Percentiles rank a stretch among this genome's conserved stretches.
phyloP scores from a whole-genome alignment of 2,888 invertebrate species.

The Blastobasis adustella region DNA sequence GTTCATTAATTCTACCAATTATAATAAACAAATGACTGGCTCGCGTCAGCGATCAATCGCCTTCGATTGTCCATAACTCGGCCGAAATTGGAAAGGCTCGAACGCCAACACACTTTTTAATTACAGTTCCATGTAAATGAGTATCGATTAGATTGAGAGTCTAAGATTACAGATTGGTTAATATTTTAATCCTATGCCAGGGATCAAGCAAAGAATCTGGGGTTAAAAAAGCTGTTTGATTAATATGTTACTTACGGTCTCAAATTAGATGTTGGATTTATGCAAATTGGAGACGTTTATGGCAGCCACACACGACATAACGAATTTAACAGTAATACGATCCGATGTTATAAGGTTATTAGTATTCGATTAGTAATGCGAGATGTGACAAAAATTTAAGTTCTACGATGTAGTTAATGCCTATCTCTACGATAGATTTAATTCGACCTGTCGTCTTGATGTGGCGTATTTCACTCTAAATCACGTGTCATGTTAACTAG shows the following conservation, averaged over 20 bases:
- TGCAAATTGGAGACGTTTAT: conserved; percentile 56
- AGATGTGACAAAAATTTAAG: conserved; percentile 42
- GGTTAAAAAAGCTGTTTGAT: conserved; percentile 50
- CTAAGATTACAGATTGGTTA: conserved; percentile 21
- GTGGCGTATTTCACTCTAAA: conserved; percentile 41
- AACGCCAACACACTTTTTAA: conserved; percentile 39
- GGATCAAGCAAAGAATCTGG: conserved; percentile 40
- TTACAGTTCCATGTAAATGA: conserved; percentile 53
- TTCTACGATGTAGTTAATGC: conserved; percentile 26
- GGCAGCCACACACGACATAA: conserved; percentile 56
- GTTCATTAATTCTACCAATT: conserved; percentile 31
- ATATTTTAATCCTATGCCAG: conserved; percentile 23
- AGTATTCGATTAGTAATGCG: conserved; percentile 57
- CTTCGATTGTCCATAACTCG: conserved; percentile 15
- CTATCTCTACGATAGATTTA: conserved; percentile 22
- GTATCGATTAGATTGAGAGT: conserved; percentile 28
- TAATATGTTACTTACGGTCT: conserved; percentile 51
- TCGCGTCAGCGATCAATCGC: conserved; percentile 19
- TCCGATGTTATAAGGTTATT: conserved; percentile 35
- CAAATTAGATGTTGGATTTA: conserved; percentile 53
- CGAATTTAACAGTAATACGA: conserved; percentile 47
- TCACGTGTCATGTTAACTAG: conserved; percentile 37
- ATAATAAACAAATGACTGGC: conserved; percentile 24
- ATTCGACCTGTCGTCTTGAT: conserved; percentile 32
- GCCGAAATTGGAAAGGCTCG: conserved; percentile 32